Evolutionary conservation across 2,888 invertebrate species (phyloP), one percentile per base, ranked within the genome.

Genomic region (Taenaris catops): DNA sequence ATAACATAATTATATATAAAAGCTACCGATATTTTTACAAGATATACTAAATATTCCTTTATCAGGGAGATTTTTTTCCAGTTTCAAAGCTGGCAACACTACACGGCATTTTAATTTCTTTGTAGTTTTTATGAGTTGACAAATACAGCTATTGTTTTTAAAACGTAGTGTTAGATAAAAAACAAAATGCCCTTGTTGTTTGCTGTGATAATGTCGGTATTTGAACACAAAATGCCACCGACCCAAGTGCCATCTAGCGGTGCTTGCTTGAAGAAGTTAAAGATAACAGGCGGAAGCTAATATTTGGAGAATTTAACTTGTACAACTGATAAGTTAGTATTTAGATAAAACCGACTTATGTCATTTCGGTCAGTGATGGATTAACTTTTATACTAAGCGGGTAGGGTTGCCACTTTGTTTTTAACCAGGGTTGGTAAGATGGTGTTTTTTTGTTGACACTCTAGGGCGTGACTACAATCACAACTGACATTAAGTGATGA

Each of bases 271-370:
- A 8, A 10, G 8, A 32, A 12, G 0, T 27, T 18, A 8, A 7
- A 26, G 60, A 62, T 68, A 63, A 67, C 51, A 58, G 50, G 61
- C 69, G 58, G 73, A 59, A 74, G 76, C 67, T 73, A 80, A 80
- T 78, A 78, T 80, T 81, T 80, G 61, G 63, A 59, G 70, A 69
- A 72, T 74, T 69, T 56, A 54, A 59, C 50, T 52, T 51, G 42
- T 46, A 47, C 41, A 20, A 31, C 45, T 38, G 41, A 42, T 38
- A 37, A 37, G 48, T 47, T 8, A 27, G 47, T 48, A 51, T 53
- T 55, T 51, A 48, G 33, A 38, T 38, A 41, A 34, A 38, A 25
- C 25, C 29, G 10, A 19, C 27, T 41, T 37, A 32, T 36, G 42
- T 38, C 37, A 39, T 26, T 35, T 29, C 35, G 46, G 45, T 38